Conservation (phyloP, 2,797 vertebrate species). For the Gastrophryne carolinensis region DNA sequence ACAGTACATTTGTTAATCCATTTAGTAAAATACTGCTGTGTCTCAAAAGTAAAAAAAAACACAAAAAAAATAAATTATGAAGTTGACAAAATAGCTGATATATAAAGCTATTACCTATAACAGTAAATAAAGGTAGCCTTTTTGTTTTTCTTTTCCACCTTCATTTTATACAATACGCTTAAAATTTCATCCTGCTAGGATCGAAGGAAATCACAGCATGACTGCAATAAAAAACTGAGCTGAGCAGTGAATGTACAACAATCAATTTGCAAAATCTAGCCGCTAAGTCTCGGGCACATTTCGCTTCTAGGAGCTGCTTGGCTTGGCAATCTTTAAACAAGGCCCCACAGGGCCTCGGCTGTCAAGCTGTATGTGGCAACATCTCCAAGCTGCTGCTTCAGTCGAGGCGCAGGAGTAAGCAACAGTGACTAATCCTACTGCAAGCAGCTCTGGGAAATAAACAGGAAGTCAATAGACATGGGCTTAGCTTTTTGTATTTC, state of each 20-base stretch:
- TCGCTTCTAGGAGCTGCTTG: conserved; percentile 27
- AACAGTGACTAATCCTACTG: conserved; percentile 53
- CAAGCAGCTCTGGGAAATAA: conserved; percentile 53
- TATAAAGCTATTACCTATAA: neutral
- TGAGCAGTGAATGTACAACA: conserved; percentile 31
- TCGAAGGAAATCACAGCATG: conserved; percentile 11
- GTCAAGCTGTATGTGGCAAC: conserved; percentile 51
- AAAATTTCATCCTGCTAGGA: neutral
- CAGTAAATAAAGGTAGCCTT: neutral
- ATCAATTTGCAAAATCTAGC: conserved; percentile 43
- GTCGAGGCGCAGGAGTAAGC: conserved; percentile 39
- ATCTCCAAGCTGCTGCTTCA: conserved; percentile 54
- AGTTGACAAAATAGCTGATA: neutral
- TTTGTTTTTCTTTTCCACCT: neutral
- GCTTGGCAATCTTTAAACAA: conserved; percentile 50
- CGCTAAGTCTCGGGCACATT: conserved; percentile 18
- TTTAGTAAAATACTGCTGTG: too few relatives aligned
- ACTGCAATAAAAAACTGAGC: conserved; percentile 15
- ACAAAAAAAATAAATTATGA: neutral
- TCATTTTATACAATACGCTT: conserved; percentile 6
- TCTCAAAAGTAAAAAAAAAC: too few relatives aligned
- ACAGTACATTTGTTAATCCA: too few relatives aligned
- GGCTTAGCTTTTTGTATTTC: conserved; percentile 18
- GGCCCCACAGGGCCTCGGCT: conserved; percentile 49
- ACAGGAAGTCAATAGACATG: conserved; percentile 44